Evolutionary conservation across 2,797 vertebrate species (phyloP).

Genomic region (Danio jaintianensis): DNA sequence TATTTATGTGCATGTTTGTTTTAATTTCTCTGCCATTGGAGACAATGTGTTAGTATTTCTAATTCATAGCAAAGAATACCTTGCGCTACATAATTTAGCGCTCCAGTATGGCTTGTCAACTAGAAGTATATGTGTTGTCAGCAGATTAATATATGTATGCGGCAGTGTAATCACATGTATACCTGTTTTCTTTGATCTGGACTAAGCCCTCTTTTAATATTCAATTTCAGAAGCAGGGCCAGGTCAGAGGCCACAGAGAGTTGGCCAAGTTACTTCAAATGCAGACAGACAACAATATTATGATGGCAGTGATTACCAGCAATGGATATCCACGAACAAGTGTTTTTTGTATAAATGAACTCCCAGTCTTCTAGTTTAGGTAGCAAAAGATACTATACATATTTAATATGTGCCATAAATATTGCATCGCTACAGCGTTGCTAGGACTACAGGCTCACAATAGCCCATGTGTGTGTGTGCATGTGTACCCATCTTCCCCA

Average conservation of each 20-base stretch:
- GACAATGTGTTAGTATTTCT: neutral
- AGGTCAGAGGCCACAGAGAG: slow-evolving; percentile 16
- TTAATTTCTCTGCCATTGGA: neutral
- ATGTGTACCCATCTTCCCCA: neutral
- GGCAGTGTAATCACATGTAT: neutral
- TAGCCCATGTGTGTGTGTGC: neutral
- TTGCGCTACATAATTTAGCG: neutral
- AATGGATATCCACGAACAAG: slow-evolving; percentile 33
- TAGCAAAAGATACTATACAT: slow-evolving; percentile 51
- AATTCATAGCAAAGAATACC: neutral
- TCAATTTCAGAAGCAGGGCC: neutral
- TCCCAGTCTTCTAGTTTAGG: slow-evolving; percentile 40
- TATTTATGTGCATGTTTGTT: neutral
- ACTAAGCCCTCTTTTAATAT: neutral
- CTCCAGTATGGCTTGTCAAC: neutral
- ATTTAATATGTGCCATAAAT: slow-evolving; percentile 57
- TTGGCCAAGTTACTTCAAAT: neutral
- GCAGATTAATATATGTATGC: neutral
- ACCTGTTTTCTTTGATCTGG: neutral
- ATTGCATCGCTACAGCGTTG: slow-evolving; percentile 43
- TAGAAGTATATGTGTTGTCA: neutral
- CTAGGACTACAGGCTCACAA: slow-evolving; percentile 18
- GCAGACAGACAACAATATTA: slow-evolving; percentile 5
- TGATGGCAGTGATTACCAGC: slow-evolving; percentile 26
- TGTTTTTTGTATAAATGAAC: slow-evolving; percentile 37